phyloP scores from a whole-genome alignment of 2,888 invertebrate genomes.

The Drosophila heteroneura region DNA sequence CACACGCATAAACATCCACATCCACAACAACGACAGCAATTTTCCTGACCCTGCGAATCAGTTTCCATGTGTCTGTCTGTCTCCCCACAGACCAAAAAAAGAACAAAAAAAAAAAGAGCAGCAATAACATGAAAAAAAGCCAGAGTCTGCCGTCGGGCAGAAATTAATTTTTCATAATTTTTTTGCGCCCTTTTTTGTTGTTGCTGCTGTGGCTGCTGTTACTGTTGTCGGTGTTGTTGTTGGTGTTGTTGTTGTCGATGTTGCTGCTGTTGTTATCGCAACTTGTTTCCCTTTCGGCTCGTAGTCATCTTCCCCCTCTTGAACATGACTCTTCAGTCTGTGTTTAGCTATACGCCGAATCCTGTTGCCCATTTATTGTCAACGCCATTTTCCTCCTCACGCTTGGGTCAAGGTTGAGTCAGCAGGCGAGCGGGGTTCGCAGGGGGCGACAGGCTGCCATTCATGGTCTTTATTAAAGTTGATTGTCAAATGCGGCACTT shows the following conservation, averaged over 20 bases:
- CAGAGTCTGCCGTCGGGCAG: constrained; percentile 73
- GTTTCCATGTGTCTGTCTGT: constrained; percentile 57
- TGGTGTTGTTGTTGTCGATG: constrained; percentile 2
- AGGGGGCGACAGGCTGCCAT: constrained; percentile 15
- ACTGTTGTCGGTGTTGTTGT: not conserved
- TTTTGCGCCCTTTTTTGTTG: constrained; percentile 71
- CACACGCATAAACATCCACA: constrained; percentile 67
- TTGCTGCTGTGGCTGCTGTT: constrained; percentile 15
- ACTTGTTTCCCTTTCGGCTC: constrained; percentile 66
- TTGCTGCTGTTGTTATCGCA: constrained; percentile 70
- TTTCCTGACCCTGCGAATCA: constrained; percentile 69
- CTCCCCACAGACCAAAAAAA: constrained; percentile 17
- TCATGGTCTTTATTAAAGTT: constrained; percentile 75
- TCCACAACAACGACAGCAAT: constrained; percentile 23
- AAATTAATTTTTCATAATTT: constrained; percentile 81
- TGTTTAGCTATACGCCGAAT: constrained; percentile 49
- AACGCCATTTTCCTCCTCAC: constrained; percentile 39
- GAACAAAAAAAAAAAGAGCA: constrained; percentile 10
- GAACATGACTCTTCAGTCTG: constrained; percentile 22
- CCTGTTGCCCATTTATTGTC: constrained; percentile 63
- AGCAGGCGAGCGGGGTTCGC: constrained; percentile 5
- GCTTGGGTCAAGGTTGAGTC: constrained; percentile 70
- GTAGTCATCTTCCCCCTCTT: constrained; percentile 1
- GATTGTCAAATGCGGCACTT: constrained; percentile 77
- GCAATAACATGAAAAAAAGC: constrained; percentile 27